A percentile compares a stretch with the other conserved stretches of the same genome.
phyloP scores from a whole-genome alignment of 1,140 invertebrate genomes.

The Drosophila pruinosa region DNA sequence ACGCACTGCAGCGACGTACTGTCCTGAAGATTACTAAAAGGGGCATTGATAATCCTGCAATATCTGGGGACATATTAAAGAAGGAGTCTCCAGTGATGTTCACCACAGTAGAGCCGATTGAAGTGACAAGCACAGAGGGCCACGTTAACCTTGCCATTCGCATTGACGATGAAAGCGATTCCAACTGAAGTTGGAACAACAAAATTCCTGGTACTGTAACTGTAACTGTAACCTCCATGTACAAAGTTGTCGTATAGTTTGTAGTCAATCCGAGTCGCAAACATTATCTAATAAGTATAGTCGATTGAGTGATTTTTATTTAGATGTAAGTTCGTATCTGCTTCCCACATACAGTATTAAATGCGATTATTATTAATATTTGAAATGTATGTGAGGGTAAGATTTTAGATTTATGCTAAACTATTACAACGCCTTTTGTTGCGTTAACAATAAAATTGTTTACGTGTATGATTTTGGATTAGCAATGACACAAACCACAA shows the following conservation, averaged over 20 bases:
- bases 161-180: slow-evolving; percentile 62
- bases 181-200: background rate
- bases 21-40: slow-evolving; percentile 67
- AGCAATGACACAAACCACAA: slow-evolving; percentile 1
- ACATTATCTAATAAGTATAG: slow-evolving; percentile 48
- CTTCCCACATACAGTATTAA: slow-evolving; percentile 51
- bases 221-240: slow-evolving; percentile 62
- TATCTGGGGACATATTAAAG: slow-evolving; percentile 56
- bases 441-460: slow-evolving; percentile 9
- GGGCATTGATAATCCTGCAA: slow-evolving; percentile 83
- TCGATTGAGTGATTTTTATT: slow-evolving; percentile 68
- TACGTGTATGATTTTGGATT: background rate
- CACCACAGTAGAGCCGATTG: slow-evolving; percentile 23
- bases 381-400: slow-evolving; percentile 1
- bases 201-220: slow-evolving; percentile 49
- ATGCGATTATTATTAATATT: slow-evolving; percentile 29
- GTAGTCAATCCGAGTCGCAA: slow-evolving; percentile 23
- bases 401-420: slow-evolving; percentile 17
- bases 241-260: slow-evolving; percentile 50
- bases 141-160: slow-evolving; percentile 73
- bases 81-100: slow-evolving; percentile 43
- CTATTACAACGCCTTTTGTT: slow-evolving; percentile 11
- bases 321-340: slow-evolving; percentile 44
- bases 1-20: slow-evolving; percentile 79
- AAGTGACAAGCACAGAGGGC: slow-evolving; percentile 33